These are phyloP conservation scores for Chironomus riparius DNA, from an alignment of 2,888 invertebrate species.

Conservation along the genomic window DNA sequence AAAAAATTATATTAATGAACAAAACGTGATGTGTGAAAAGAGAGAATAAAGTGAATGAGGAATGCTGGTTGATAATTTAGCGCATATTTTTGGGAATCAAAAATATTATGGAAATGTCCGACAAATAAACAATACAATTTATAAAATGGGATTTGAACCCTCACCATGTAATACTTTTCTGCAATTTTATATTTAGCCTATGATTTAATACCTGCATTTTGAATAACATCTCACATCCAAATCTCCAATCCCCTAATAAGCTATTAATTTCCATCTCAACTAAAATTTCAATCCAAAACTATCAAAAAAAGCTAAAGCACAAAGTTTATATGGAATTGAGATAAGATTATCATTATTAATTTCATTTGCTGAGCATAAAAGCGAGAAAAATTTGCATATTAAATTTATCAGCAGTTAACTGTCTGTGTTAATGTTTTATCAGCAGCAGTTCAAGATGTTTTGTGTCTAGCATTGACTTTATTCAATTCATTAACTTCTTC, in stretches of 20 bases:
- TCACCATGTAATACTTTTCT: too few species aligned
- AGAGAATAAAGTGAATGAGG: background rate
- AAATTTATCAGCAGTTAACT: constrained; percentile 13
- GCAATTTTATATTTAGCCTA: too few species aligned
- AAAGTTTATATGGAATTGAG: background rate
- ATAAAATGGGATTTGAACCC: too few species aligned
- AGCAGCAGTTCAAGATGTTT: background rate
- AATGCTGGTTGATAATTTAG: background rate
- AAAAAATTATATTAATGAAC: background rate
- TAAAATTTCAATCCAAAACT: too few species aligned
- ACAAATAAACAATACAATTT: too few species aligned
- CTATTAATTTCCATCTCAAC: too few species aligned
- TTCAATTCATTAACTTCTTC: background rate
- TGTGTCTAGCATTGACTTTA: background rate
- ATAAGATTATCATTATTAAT: constrained; percentile 20
- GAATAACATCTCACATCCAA: too few species aligned
- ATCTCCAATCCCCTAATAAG: too few species aligned
- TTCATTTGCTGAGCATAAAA: background rate
- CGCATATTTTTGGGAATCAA: too few species aligned
- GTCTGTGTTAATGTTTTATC: background rate
- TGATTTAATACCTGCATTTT: too few species aligned
- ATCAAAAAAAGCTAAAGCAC: too few species aligned
- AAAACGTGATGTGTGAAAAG: background rate
- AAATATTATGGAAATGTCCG: too few species aligned
- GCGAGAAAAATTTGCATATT: constrained; percentile 1